Conservation (phyloP, 2,888 invertebrate genomes). For the Timandra comae region DNA sequence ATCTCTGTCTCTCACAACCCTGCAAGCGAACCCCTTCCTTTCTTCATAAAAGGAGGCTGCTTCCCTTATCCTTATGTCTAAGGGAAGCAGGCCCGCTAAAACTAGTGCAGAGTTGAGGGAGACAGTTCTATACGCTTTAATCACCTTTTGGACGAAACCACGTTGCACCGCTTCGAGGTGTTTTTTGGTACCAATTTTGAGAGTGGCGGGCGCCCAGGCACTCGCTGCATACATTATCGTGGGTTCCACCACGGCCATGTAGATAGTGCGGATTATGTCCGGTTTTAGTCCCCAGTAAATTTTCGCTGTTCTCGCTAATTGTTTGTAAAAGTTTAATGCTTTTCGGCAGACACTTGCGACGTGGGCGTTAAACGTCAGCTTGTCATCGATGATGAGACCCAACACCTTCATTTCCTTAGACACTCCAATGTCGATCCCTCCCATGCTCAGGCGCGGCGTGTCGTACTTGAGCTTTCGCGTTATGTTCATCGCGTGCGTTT, state of each 20-base stretch:
- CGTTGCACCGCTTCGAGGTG: not conserved
- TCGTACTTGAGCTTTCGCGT: slow-evolving; percentile 1
- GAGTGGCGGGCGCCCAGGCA: slow-evolving; percentile 3
- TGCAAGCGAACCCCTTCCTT: slow-evolving; percentile 10
- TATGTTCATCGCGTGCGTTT: not conserved
- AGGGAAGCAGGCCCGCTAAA: slow-evolving; percentile 17
- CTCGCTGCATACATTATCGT: not conserved
- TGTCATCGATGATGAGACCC: not conserved
- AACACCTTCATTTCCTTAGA: not conserved
- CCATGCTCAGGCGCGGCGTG: not conserved
- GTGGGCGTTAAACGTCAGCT: not conserved
- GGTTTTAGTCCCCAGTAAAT: too few species aligned
- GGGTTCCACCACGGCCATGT: not conserved
- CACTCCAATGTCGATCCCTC: too few species aligned
- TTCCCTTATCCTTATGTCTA: slow-evolving; percentile 16
- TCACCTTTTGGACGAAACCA: slow-evolving; percentile 3
- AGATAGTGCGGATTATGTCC: too few species aligned
- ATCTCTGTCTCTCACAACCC: slow-evolving; percentile 10
- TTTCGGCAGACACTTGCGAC: not conserved
- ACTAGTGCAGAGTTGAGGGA: slow-evolving; percentile 11
- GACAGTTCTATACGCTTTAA: slow-evolving; percentile 2
- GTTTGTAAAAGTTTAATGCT: too few species aligned
- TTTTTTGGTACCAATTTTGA: not conserved
- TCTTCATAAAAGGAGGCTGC: slow-evolving; percentile 13
- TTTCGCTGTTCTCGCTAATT: too few species aligned